Percentiles rank a stretch among this genome's conserved stretches.
Evolutionary conservation across 2,888 invertebrate genomes (phyloP).

Genomic region (Drosophila histrio): DNA sequence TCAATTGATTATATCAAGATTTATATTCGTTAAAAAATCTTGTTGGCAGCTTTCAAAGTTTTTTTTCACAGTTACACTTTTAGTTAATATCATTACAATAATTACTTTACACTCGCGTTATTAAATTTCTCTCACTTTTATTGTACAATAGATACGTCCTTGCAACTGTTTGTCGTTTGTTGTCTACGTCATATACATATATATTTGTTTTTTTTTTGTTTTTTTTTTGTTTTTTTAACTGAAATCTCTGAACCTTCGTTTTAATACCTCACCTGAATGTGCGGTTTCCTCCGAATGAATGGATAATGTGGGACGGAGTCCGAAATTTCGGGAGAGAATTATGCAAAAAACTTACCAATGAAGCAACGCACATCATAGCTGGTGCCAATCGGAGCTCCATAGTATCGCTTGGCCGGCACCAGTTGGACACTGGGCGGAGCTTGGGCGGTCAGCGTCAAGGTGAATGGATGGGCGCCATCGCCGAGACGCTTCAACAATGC

Average conservation of each 20-base stretch:
- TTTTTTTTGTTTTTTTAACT: background rate
- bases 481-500: constrained; percentile 91
- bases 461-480: constrained; percentile 91
- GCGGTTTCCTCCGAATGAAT: constrained; percentile 17
- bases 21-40: background rate
- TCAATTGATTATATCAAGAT: background rate
- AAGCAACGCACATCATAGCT: constrained; percentile 95
- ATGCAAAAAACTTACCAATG: constrained; percentile 87
- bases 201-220: background rate
- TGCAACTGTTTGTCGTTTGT: background rate
- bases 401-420: constrained; percentile 95
- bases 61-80: background rate
- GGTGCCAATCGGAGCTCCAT: constrained; percentile 95
- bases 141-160: background rate
- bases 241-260: background rate
- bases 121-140: background rate
- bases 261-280: constrained; percentile 19
- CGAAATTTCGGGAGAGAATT: background rate
- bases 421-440: constrained; percentile 96
- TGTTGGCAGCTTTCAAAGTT: background rate
- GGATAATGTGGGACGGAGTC: background rate
- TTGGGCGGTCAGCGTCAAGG: constrained; percentile 91
- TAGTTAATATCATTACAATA: background rate
- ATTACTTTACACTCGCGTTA: background rate
- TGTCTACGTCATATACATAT: background rate